Evolutionary conservation across 2,888 invertebrate species (phyloP).

Genomic region (Embidobia sp.): DNA sequence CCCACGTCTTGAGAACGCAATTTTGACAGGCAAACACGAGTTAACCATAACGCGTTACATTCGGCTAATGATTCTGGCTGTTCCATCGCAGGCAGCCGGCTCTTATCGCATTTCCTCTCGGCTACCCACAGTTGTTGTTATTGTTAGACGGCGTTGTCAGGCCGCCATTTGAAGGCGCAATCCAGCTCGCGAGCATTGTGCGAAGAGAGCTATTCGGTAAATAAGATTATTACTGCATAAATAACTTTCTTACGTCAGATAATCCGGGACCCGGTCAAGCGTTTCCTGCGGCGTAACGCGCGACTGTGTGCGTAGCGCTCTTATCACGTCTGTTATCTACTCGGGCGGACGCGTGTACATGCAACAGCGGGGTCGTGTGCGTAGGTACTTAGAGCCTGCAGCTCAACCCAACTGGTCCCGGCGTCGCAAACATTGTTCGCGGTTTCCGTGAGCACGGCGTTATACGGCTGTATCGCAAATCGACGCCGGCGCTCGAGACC

Average conservation of each 20-base stretch:
- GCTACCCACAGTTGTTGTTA: slow-evolving; percentile 74
- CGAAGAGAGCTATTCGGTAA: slow-evolving; percentile 75
- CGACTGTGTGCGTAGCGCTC: slow-evolving; percentile 52
- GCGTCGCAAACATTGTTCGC: slow-evolving; percentile 68
- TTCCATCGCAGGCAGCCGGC: slow-evolving; percentile 66
- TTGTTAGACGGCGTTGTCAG: slow-evolving; percentile 52
- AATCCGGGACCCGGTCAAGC: slow-evolving; percentile 52
- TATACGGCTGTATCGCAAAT: too few relatives aligned
- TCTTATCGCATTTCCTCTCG: slow-evolving; percentile 80
- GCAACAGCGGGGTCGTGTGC: slow-evolving; percentile 68
- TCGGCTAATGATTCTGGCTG: slow-evolving; percentile 77
- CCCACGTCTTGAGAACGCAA: slow-evolving; percentile 39
- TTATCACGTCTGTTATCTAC: slow-evolving; percentile 58
- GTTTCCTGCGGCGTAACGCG: slow-evolving; percentile 31
- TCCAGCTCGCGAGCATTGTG: slow-evolving; percentile 68
- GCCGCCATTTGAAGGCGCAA: slow-evolving; percentile 44
- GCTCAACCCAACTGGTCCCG: slow-evolving; percentile 65
- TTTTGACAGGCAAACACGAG: slow-evolving; percentile 61
- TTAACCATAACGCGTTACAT: slow-evolving; percentile 72
- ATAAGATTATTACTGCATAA: slow-evolving; percentile 79
- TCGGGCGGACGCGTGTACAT: slow-evolving; percentile 40
- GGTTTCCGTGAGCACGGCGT: slow-evolving; percentile 48
- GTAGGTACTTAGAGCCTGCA: slow-evolving; percentile 67
- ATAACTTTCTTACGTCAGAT: slow-evolving; percentile 75
- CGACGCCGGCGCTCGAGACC: too few relatives aligned